A percentile compares a stretch with the other conserved stretches of the same genome.
Conservation (phyloP, 2,797 vertebrate species). For the Rhynchotus rufescens region DNA sequence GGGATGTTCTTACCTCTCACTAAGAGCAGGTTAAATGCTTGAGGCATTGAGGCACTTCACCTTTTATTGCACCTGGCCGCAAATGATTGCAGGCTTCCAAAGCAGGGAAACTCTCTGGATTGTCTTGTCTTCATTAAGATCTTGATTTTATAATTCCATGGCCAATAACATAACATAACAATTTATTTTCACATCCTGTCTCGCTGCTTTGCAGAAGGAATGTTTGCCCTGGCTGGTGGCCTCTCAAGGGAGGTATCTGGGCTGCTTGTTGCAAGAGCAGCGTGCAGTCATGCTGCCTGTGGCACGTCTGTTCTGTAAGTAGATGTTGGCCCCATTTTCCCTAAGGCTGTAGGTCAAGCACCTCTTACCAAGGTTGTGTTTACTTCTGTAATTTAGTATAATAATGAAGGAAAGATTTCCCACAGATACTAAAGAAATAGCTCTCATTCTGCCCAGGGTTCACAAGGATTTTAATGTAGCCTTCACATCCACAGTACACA, state of each 20-base stretch:
- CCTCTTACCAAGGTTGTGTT: slow-evolving; percentile 15
- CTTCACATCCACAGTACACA: not conserved
- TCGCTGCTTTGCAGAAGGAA: not conserved
- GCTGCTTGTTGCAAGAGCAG: not conserved
- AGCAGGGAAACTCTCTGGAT: not conserved
- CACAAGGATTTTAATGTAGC: not conserved
- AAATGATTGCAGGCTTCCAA: not conserved
- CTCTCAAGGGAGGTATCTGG: not conserved
- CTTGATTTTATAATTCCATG: not conserved
- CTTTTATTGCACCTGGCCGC: not conserved
- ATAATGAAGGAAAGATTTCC: slow-evolving; percentile 13
- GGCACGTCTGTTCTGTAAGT: not conserved
- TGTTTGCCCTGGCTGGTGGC: not conserved
- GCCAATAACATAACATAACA: not conserved
- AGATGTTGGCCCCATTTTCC: not conserved
- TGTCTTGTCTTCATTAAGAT: not conserved
- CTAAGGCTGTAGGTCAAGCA: slow-evolving; percentile 12
- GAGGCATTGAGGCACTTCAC: not conserved
- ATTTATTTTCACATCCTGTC: not conserved
- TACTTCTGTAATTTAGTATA: slow-evolving; percentile 22
- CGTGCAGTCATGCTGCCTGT: not conserved
- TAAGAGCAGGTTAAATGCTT: not conserved
- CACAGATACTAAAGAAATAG: slow-evolving; percentile 1
- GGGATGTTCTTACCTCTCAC: slow-evolving; percentile 12
- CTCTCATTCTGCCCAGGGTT: not conserved